A percentile compares a stretch with the other conserved stretches of the same genome.
Conservation (phyloP, 2,888 invertebrate genomes). For the Andrena praecox region DNA sequence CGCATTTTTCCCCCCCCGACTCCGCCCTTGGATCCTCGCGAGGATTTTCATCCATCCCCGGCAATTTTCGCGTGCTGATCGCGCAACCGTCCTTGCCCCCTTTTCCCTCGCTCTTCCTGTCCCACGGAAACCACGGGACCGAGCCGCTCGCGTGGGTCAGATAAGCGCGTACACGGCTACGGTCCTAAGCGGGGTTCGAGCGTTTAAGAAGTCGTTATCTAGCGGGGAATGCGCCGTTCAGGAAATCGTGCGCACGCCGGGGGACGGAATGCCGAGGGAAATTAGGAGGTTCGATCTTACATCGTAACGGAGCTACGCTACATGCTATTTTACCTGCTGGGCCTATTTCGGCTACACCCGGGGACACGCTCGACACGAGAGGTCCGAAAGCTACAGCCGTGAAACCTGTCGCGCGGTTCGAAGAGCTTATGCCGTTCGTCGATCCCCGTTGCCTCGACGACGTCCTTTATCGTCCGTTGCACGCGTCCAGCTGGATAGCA, state of each 20-base stretch:
- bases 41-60: background rate
- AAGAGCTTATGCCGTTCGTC: background rate
- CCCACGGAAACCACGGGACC: background rate
- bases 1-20: background rate
- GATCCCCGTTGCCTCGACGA: background rate
- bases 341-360: background rate
- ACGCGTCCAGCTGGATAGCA: background rate
- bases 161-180: background rate
- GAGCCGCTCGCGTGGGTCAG: background rate
- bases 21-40: background rate
- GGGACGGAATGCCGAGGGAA: slow-evolving; percentile 9
- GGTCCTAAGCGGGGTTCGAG: background rate
- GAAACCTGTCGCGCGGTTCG: background rate
- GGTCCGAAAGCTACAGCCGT: background rate
- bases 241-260: background rate
- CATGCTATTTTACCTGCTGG: background rate
- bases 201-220: slow-evolving; percentile 31
- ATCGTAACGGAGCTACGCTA: background rate
- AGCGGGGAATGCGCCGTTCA: slow-evolving; percentile 19
- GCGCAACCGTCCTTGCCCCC: background rate
- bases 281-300: slow-evolving; percentile 6
- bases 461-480: background rate
- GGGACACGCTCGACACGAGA: background rate
- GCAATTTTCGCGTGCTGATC: too few species aligned
- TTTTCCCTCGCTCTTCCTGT: background rate